Conservation (phyloP, 2,888 invertebrate species). For the Leptinotarsa peninsularis region DNA sequence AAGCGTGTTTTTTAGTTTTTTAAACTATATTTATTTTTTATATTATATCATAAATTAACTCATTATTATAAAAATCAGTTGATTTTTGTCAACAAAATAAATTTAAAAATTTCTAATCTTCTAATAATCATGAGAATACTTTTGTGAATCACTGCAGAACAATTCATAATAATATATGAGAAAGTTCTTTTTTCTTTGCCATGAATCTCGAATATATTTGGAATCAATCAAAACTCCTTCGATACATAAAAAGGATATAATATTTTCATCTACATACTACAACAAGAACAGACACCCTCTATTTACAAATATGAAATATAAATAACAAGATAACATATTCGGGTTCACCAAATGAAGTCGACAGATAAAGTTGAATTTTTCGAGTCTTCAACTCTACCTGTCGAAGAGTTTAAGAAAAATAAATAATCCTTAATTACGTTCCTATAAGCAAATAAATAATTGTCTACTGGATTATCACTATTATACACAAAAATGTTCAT, state of each 20-base stretch:
- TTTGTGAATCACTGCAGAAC: no score
- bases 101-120: no score
- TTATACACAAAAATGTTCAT: conserved; percentile 16
- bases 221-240: not conserved
- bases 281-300: conserved; percentile 59
- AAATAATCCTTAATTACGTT: not conserved
- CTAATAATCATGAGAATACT: no score
- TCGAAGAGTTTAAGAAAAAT: conserved; percentile 43
- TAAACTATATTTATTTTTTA: no score
- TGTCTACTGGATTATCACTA: conserved; percentile 21
- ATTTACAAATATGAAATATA: conserved; percentile 53
- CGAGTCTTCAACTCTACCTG: conserved; percentile 46
- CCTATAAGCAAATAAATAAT: conserved; percentile 27
- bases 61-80: no score
- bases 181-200: no score
- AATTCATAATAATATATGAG: no score
- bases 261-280: conserved; percentile 12
- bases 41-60: no score
- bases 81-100: no score
- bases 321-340: conserved; percentile 50
- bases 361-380: conserved; percentile 48
- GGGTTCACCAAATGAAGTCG: conserved; percentile 39
- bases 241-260: not conserved
- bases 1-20: no score
- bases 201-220: no score